phyloP scores from a whole-genome alignment of 2,888 invertebrate species.

The Phortica okadai region DNA sequence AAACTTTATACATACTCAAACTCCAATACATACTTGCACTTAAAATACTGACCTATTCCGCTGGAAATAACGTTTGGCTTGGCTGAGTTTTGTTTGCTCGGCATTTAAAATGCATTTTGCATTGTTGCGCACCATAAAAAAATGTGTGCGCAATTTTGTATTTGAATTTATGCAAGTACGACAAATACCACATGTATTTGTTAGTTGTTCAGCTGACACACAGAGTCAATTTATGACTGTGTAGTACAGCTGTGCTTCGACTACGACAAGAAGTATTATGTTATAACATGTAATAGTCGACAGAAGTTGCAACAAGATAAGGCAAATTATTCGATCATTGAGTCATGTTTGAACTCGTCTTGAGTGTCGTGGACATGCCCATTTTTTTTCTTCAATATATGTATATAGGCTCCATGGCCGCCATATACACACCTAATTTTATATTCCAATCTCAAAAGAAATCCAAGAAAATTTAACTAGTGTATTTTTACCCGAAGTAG shows the following conservation, averaged over 20 bases:
- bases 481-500: too few species aligned
- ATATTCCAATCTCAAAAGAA: too few species aligned
- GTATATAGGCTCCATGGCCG: too few species aligned
- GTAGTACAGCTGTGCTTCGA: constrained; percentile 19
- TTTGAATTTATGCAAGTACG: background rate
- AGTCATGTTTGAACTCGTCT: background rate
- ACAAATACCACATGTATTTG: too few species aligned
- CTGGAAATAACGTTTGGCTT: constrained; percentile 52
- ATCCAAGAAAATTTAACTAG: too few species aligned
- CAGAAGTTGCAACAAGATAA: too few species aligned
- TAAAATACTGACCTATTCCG: constrained; percentile 72
- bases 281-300: too few species aligned
- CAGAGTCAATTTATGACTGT: background rate
- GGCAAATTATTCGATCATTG: background rate
- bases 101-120: constrained; percentile 26
- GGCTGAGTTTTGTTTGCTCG: constrained; percentile 50
- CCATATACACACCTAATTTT: too few species aligned
- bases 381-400: too few species aligned
- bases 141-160: background rate
- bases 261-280: too few species aligned
- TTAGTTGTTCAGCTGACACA: too few species aligned
- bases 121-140: background rate
- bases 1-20: constrained; percentile 53
- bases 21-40: background rate
- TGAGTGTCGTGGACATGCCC: too few species aligned